Evolutionary conservation across 1,140 invertebrate genomes (phyloP), one percentile per base, ranked within the genome.

Genomic region (Pseudomyrmex cubaensis): DNA sequence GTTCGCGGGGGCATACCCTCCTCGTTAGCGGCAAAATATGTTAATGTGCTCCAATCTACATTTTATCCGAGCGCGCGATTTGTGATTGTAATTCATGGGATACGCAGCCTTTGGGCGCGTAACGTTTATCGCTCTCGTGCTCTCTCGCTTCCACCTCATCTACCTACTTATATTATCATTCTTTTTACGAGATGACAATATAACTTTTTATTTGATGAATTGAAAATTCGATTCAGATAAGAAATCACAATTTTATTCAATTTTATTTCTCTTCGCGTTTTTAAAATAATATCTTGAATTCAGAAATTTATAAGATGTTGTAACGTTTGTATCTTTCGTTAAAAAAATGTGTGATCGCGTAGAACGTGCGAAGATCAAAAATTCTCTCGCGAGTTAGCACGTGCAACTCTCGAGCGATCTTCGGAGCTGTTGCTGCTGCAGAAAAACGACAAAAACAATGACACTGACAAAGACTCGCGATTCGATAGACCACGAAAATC

Each of bases 1-100:
- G 56, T 77, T 66, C 66, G 56, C 66, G 56, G 12, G 13, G 35
- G 17, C 61, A n/a, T 70, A 80, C 44, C 5, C 5, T 35, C 48
- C 52, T 78, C 66, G 22, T 80, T 72, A 80, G 59, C 44, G 44
- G 61, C 50, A 66, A 78, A 74, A 66, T 89, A 89, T 89, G 88
- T 85, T 86, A 89, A 89, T 89, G 85, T 67, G 52, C 76, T 63
- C 76, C 85, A 89, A 89, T 89, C 88, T 89, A 89, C 87, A 89
- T 89, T 85, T 89, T 89, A 89, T 85, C 75, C 87, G 75, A 82
- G 63, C 12, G 57, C 54, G 3, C 56, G 76, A 88, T 89, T 89
- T 89, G 88, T 67, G 85, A 89, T 89, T 89, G 77, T 89, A 89
- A 89, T 89, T 83, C 75, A 46, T 61, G 46, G 64, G 59, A 83